Conservation (phyloP, 2,113 vertebrate genomes). For the Macaca fascicularis region DNA sequence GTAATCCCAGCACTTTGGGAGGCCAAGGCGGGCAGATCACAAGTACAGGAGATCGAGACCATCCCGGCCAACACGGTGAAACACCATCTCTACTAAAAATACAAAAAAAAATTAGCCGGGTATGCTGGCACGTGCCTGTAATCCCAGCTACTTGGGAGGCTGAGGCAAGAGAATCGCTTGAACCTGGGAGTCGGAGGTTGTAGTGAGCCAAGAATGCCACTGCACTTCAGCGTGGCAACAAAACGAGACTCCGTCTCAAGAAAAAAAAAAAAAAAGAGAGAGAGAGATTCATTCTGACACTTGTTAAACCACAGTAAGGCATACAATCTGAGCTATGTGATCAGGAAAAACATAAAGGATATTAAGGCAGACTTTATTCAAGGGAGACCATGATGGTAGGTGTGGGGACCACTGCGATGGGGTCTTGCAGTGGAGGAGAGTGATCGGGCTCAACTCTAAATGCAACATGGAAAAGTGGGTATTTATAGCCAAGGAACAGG, state of each 20-base stretch:
- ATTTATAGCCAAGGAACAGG: neutral
- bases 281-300: too few species aligned
- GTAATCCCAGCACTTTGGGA: too few species aligned
- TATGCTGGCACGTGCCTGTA: too few species aligned
- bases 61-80: too few species aligned
- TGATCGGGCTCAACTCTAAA: neutral
- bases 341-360: neutral
- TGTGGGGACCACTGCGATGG: neutral
- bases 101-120: too few species aligned
- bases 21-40: accelerated
- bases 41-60: too few species aligned
- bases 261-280: neutral
- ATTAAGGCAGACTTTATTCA: neutral
- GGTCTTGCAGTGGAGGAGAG: neutral
- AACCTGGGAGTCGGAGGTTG: too few species aligned
- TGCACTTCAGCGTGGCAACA: too few species aligned
- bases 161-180: too few species aligned
- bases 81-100: too few species aligned
- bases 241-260: neutral
- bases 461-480: neutral
- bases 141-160: too few species aligned
- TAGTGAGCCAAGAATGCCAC: too few species aligned
- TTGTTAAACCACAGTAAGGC: neutral
- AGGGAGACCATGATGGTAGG: neutral
- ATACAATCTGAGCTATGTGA: neutral